These are phyloP conservation scores for Cistogaster globosa DNA, from an alignment of 2,888 invertebrate genomes.

Conservation along the genomic window DNA sequence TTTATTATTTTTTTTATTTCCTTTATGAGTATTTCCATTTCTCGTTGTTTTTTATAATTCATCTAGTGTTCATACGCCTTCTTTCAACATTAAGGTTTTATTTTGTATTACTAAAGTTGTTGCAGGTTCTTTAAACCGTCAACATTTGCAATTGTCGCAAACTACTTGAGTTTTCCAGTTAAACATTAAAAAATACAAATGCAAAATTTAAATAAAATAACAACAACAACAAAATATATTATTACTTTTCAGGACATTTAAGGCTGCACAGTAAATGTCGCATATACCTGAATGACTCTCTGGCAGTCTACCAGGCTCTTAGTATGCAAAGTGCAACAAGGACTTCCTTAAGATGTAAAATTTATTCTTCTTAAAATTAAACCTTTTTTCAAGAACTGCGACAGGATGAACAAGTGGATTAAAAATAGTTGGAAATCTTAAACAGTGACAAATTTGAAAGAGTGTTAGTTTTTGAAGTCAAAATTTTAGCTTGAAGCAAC, in stretches of 20 bases:
- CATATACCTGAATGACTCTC: slow-evolving; percentile 43
- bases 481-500: background rate
- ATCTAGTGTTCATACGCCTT: slow-evolving; percentile 5
- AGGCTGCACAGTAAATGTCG: slow-evolving; percentile 45
- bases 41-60: background rate
- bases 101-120: slow-evolving; percentile 41
- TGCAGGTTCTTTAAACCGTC: slow-evolving; percentile 42
- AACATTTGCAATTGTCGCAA: slow-evolving; percentile 70
- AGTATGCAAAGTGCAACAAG: slow-evolving; percentile 54
- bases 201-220: background rate
- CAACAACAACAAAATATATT: background rate
- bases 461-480: background rate
- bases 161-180: slow-evolving; percentile 62
- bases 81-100: slow-evolving; percentile 25
- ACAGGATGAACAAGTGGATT: slow-evolving; percentile 15
- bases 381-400: background rate
- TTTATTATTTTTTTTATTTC: slow-evolving; percentile 36
- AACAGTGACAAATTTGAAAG: background rate
- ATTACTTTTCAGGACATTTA: slow-evolving; percentile 45
- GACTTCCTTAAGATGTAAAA: slow-evolving; percentile 46
- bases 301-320: slow-evolving; percentile 17
- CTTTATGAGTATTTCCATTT: slow-evolving; percentile 39
- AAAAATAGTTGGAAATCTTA: background rate
- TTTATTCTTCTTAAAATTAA: slow-evolving; percentile 8
- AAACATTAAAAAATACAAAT: slow-evolving; percentile 12